Conservation (phyloP, 2,113 vertebrate species). For the Chloebia gouldiae region DNA sequence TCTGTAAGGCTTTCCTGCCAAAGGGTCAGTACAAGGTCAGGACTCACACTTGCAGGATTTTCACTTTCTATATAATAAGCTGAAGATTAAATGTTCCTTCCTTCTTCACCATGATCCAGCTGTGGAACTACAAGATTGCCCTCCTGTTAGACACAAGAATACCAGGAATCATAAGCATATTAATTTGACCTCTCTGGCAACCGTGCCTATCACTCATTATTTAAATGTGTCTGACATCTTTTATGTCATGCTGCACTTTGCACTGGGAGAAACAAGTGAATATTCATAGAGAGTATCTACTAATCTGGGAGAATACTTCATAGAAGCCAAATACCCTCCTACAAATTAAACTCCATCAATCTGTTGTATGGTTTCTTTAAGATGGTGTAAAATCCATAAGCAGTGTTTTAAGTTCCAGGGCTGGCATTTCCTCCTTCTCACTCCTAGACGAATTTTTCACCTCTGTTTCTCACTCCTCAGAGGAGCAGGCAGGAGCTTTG, state of each 20-base stretch:
- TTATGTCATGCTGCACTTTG: not conserved
- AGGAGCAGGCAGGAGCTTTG: not conserved
- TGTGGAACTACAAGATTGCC: not conserved
- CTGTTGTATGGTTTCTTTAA: not conserved
- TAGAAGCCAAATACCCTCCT: not conserved
- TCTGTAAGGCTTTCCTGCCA: not conserved
- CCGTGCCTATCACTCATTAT: fast-evolving
- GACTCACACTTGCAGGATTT: not conserved
- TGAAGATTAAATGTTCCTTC: not conserved
- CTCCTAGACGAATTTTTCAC: not conserved
- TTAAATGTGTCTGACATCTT: not conserved
- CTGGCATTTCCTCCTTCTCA: not conserved
- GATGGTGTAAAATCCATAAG: not conserved
- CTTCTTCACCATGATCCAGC: not conserved
- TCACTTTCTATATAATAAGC: not conserved
- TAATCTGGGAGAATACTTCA: not conserved
- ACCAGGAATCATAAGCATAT: not conserved
- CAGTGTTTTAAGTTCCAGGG: not conserved
- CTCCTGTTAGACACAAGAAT: not conserved
- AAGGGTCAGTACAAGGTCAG: not conserved
- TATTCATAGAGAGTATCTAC: not conserved
- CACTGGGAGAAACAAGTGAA: not conserved
- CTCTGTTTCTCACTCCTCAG: not conserved
- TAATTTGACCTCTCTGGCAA: not conserved
- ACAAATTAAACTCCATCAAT: not conserved